Conservation (phyloP, 2,113 vertebrate species). For the Grallaria varia region DNA sequence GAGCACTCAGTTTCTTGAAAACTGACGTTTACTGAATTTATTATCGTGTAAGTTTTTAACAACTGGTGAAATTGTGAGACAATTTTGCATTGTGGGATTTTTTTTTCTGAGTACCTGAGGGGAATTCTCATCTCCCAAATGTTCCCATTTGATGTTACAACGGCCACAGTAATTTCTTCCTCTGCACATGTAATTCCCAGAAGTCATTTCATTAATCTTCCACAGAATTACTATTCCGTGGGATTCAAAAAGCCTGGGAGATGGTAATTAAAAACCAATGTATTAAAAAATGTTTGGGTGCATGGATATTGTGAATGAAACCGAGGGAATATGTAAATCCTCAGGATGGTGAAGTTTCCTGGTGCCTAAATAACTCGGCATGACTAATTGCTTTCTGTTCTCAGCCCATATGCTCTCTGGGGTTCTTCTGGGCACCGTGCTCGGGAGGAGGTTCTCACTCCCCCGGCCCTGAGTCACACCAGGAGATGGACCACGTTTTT, state of each 20-base stretch:
- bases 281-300: neutral
- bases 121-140: neutral
- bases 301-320: constrained; percentile 31
- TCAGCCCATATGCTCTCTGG: neutral
- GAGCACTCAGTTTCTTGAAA: neutral
- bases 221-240: neutral
- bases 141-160: neutral
- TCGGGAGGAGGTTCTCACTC: neutral
- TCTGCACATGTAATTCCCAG: neutral
- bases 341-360: neutral
- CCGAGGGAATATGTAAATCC: neutral
- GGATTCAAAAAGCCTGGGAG: neutral
- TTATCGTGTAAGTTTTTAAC: neutral
- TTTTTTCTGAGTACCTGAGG: neutral
- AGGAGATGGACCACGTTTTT: neutral
- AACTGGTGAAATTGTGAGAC: neutral
- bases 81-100: neutral
- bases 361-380: neutral
- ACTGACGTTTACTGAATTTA: neutral
- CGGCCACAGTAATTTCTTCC: neutral
- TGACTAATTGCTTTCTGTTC: constrained; percentile 4
- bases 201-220: neutral
- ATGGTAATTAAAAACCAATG: neutral
- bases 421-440: neutral
- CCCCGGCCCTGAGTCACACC: neutral